Conservation (phyloP, 2,113 vertebrate species). For the Chaetops frenatus region DNA sequence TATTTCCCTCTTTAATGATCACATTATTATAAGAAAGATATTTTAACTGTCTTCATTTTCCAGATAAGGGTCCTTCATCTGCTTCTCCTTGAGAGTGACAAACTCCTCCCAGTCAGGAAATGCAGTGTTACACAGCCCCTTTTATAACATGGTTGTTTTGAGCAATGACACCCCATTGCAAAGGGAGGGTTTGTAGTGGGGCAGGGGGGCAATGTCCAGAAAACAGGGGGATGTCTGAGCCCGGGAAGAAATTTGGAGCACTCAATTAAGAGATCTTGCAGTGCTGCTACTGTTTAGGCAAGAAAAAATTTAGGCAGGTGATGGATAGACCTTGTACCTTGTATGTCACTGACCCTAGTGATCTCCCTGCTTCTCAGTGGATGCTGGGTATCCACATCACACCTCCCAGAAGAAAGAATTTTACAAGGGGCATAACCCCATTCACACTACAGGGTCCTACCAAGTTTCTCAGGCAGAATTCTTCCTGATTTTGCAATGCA, state of each 20-base stretch:
- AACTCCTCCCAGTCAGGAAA: not conserved
- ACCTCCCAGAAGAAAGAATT: not conserved
- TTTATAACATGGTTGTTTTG: not conserved
- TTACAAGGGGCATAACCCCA: not conserved
- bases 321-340: not conserved
- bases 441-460: not conserved
- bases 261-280: not conserved
- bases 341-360: fast-evolving
- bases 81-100: not conserved
- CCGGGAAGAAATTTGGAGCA: not conserved
- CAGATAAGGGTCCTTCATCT: not conserved
- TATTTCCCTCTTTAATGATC: not conserved
- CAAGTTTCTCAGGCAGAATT: not conserved
- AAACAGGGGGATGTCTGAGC: not conserved
- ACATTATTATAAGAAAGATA: not conserved
- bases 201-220: no score
- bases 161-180: not conserved
- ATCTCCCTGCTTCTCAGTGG: not conserved
- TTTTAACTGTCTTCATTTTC: not conserved
- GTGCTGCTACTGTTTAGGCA: not conserved
- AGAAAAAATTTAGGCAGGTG: no score
- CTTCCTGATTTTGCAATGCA: not conserved
- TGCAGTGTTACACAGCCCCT: no score
- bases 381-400: not conserved
- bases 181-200: not conserved